These are phyloP conservation scores for Philopotamus ludificatus DNA, from an alignment of 1,140 invertebrate species.

Conservation along the genomic window DNA sequence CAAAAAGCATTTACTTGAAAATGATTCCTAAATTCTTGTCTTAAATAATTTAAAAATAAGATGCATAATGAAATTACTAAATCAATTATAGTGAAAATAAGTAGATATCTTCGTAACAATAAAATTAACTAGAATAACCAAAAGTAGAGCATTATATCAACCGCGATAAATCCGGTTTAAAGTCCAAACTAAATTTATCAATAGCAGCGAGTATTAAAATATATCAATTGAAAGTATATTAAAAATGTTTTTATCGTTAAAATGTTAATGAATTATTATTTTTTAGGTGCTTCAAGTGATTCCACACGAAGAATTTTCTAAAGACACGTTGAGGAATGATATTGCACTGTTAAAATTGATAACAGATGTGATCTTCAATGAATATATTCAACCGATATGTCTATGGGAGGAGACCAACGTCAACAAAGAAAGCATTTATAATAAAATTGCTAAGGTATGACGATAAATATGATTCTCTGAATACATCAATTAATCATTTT, in stretches of 20 bases:
- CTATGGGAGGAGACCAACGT: conserved; percentile 29
- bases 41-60: no score
- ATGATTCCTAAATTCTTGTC: no score
- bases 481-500: background rate
- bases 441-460: conserved; percentile 24
- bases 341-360: conserved; percentile 31
- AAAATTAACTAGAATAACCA: no score
- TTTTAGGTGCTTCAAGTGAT: conserved; percentile 26
- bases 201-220: background rate
- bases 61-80: no score
- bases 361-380: conserved; percentile 18
- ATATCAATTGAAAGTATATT: background rate
- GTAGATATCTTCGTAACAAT: no score
- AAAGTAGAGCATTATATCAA: no score
- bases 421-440: conserved; percentile 24
- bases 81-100: no score
- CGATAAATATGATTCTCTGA: background rate
- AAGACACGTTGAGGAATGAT: conserved; percentile 24
- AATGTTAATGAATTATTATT: background rate
- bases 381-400: conserved; percentile 33
- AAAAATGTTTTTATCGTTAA: background rate
- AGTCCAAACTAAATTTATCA: background rate
- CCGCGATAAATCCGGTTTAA: conserved; percentile 1
- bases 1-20: no score
- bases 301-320: conserved; percentile 21